These are phyloP conservation scores for Drosophila aff. DNA, from an alignment of 1,140 invertebrate genomes.

Conservation along the genomic window DNA sequence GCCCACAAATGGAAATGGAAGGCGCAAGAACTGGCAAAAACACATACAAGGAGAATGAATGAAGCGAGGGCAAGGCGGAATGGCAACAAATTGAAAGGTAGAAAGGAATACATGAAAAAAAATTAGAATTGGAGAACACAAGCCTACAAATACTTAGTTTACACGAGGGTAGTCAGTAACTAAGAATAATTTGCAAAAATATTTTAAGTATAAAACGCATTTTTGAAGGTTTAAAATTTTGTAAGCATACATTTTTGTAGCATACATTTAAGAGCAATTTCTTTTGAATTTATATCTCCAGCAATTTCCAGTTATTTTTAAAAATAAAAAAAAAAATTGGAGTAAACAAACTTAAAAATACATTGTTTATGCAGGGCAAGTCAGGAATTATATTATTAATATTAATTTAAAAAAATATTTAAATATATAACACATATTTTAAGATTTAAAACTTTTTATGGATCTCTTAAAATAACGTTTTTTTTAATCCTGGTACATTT, in stretches of 20 bases:
- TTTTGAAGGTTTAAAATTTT: no score
- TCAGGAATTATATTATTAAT: no score
- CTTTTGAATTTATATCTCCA: no score
- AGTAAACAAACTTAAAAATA: not conserved
- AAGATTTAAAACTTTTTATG: accelerated
- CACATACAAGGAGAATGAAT: constrained; percentile 13
- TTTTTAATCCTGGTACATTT: no score
- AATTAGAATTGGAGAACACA: not conserved
- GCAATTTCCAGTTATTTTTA: no score
- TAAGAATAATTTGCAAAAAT: no score
- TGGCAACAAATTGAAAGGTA: constrained; percentile 61
- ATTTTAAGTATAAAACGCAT: no score
- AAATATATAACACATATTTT: not conserved
- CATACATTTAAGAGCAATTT: no score
- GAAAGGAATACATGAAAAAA: constrained; percentile 25
- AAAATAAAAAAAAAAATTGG: not conserved
- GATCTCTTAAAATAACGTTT: no score
- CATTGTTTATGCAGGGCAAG: not conserved
- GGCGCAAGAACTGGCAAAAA: constrained; percentile 7
- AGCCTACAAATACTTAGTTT: not conserved
- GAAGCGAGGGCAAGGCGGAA: constrained; percentile 48
- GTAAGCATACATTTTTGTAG: no score
- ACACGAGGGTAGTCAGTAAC: no score
- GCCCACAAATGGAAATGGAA: constrained; percentile 65
- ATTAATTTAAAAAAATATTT: no score